Evolutionary conservation across 2,888 invertebrate genomes (phyloP).

Genomic region (Chaitophorus viminalis): DNA sequence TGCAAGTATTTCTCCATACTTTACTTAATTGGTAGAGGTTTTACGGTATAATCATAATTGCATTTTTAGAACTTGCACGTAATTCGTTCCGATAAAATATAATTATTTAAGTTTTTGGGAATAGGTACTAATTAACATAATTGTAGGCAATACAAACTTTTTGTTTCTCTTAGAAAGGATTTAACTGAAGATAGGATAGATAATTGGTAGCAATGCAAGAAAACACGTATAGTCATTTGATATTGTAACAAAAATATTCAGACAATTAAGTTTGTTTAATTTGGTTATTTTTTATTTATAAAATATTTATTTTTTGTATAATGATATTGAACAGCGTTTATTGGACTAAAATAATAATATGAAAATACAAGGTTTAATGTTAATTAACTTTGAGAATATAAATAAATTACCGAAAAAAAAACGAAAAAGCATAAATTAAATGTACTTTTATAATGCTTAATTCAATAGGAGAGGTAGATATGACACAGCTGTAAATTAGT

Average conservation of each 20-base stretch:
- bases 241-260: conserved; percentile 11
- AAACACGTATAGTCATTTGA: neutral
- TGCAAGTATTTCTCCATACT: conserved; percentile 7
- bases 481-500: no score
- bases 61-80: conserved; percentile 24
- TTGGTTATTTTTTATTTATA: neutral
- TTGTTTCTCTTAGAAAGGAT: conserved; percentile 18
- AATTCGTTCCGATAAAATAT: conserved; percentile 22
- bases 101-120: conserved; percentile 22
- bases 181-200: conserved; percentile 14
- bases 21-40: conserved; percentile 21
- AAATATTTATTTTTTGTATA: neutral
- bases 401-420: no score
- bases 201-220: neutral
- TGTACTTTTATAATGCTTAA: no score
- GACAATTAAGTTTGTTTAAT: neutral
- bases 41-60: conserved; percentile 21
- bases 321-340: no score
- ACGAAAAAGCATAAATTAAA: no score
- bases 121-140: conserved; percentile 35
- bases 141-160: conserved; percentile 34
- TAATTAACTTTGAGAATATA: neutral
- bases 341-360: neutral
- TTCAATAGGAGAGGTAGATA: no score
- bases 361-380: neutral